Evolutionary conservation across 2,888 invertebrate species (phyloP).

Genomic region (Mellilla xanthometata): DNA sequence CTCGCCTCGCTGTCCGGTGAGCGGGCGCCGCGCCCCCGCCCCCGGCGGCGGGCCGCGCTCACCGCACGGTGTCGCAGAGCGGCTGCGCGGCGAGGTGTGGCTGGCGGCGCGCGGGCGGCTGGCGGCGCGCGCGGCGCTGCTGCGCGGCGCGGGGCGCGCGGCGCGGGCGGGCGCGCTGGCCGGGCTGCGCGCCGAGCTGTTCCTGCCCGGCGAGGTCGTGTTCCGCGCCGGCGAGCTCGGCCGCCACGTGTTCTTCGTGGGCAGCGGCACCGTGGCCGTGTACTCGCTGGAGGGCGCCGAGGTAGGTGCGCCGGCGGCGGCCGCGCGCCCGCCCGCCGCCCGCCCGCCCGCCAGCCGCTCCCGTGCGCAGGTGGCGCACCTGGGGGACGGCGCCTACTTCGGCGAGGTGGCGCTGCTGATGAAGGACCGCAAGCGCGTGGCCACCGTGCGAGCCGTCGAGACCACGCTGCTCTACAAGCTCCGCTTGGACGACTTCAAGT

Average conservation of each 20-base stretch:
- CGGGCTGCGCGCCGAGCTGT: too few relatives aligned
- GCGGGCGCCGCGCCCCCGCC: too few relatives aligned
- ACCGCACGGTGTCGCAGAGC: slow-evolving; percentile 43
- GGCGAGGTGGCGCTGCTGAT: slow-evolving; percentile 84
- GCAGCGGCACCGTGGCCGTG: slow-evolving; percentile 83
- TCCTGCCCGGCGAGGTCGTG: slow-evolving; percentile 83
- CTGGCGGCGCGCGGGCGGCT: slow-evolving; percentile 79
- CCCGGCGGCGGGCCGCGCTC: too few relatives aligned
- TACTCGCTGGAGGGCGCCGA: slow-evolving; percentile 83
- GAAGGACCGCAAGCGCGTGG: slow-evolving; percentile 78
- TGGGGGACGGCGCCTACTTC: slow-evolving; percentile 84
- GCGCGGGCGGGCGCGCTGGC: too few relatives aligned
- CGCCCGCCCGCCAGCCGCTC: too few relatives aligned
- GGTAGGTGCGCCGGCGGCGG: too few relatives aligned
- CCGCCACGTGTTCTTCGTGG: slow-evolving; percentile 85
- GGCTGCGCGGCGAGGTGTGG: slow-evolving; percentile 77
- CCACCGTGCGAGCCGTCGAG: slow-evolving; percentile 83
- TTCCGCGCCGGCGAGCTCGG: slow-evolving; percentile 81
- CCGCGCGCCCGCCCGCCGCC: too few relatives aligned
- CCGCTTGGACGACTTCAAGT: slow-evolving; percentile 78
- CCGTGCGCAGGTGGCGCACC: slow-evolving; percentile 64
- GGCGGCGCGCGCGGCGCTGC: slow-evolving; percentile 79
- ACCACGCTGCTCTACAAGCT: slow-evolving; percentile 84
- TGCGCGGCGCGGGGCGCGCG: slow-evolving; percentile 74
- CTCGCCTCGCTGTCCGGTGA: slow-evolving; percentile 77